A percentile compares a stretch with the other conserved stretches of the same genome.
Conservation (phyloP, 2,113 vertebrate species). For the Megaceryle torquata region DNA sequence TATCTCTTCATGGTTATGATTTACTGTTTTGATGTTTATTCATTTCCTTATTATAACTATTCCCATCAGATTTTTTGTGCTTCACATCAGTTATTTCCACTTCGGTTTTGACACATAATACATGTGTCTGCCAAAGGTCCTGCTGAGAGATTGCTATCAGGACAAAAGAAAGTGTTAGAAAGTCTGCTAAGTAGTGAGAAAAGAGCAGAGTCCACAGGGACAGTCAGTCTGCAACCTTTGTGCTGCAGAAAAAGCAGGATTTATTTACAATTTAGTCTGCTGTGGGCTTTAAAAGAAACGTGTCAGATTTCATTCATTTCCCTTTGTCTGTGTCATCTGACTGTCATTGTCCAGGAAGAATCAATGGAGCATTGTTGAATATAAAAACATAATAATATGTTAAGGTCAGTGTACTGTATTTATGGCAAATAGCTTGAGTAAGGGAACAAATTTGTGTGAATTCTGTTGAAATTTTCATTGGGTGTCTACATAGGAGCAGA, state of each 20-base stretch:
- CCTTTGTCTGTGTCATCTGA: conserved; percentile 17
- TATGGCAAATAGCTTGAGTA: not conserved
- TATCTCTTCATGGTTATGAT: not conserved
- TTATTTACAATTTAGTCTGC: conserved; percentile 41
- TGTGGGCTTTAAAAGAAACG: conserved; percentile 27
- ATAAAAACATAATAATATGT: too few relatives aligned
- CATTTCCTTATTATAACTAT: conserved; percentile 32
- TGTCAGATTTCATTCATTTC: conserved; percentile 39
- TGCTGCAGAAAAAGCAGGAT: conserved; percentile 24
- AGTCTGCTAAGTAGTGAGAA: conserved; percentile 35
- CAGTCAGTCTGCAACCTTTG: conserved; percentile 47
- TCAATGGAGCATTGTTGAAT: not conserved
- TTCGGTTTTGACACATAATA: conserved; percentile 30
- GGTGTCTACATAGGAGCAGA: rapidly evolving
- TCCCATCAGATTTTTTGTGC: conserved; percentile 41
- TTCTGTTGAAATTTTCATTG: not conserved
- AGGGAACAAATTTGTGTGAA: not conserved
- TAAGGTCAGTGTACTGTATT: not conserved
- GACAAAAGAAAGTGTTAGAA: conserved; percentile 45
- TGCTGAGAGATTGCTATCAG: conserved; percentile 32
- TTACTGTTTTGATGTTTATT: conserved; percentile 26
- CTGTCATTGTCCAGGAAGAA: not conserved
- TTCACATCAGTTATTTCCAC: conserved; percentile 44
- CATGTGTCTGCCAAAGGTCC: conserved; percentile 39
- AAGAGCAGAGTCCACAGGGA: conserved; percentile 6